Evolutionary conservation across 1,140 invertebrate species (phyloP), one percentile per base, ranked within the genome.

Genomic region (Ceratina calcarata): DNA sequence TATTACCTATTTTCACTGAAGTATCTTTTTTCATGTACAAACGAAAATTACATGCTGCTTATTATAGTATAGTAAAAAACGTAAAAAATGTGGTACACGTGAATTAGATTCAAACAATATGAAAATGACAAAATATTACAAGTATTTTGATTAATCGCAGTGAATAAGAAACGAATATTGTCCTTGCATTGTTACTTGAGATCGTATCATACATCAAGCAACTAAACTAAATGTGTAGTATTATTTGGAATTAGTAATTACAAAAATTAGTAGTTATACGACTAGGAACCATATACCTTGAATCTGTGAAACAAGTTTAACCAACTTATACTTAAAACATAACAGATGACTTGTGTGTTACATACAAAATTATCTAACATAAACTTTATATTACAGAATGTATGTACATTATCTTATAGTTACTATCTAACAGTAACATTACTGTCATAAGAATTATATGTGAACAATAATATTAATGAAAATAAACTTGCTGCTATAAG

Each of bases 301-400:
- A 53, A 51, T 73, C 13, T 68, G 22, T 57, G 57, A 24, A 55
- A 2, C 16, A 72, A 82, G 61, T 13, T 8, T 75, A 57, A 57
- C 18, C 3, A n/a, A 57, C 20, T 3, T 22, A 62, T 62, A 4
- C 12, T 64, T 49, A 16, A 78, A 64, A 24, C 55, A 55, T 8
- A 78, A 12, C 7, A 55, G 20, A 37, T 10, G 12, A 15, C 10
- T 51, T 68, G 24, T 32, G 27, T 69, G 8, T 22, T 62, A 55
- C 55, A 37, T 69, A 69, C 73, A 78, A 77, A 82, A 75, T 76
- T 76, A 70, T 60, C 64, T 22, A 62, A 55, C 60, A 32, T 75
- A 70, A 66, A 61, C 62, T 75, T 37, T 80, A 81, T 79, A 68
- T 73, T 83, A 73, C 57, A 78, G 58, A 84, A 78, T 80, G 20